A percentile compares a stretch with the other conserved stretches of the same genome.
Evolutionary conservation across 2,888 invertebrate genomes (phyloP).

Genomic region (Clusia tigrina): DNA sequence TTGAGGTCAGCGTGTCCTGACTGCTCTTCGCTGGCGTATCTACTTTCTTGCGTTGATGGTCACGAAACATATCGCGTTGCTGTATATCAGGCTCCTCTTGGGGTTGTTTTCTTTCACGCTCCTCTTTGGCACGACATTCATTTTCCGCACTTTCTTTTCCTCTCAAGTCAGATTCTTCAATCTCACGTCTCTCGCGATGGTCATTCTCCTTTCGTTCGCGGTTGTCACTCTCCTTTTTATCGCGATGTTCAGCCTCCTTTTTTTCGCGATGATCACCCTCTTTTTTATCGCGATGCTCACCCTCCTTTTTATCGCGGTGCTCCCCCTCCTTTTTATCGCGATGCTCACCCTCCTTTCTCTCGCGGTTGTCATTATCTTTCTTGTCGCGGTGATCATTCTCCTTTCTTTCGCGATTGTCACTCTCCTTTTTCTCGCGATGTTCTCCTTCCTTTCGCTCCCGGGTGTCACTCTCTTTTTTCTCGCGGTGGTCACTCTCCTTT

Average conservation of each 20-base stretch:
- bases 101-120: slow-evolving; percentile 56
- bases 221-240: slow-evolving; percentile 49
- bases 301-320: slow-evolving; percentile 40
- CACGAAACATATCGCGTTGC: slow-evolving; percentile 37
- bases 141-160: slow-evolving; percentile 52
- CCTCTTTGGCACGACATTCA: slow-evolving; percentile 51
- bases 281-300: slow-evolving; percentile 47
- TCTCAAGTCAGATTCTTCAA: slow-evolving; percentile 53
- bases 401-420: slow-evolving; percentile 53
- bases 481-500: slow-evolving; percentile 52
- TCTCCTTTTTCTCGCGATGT: slow-evolving; percentile 39
- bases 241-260: slow-evolving; percentile 44
- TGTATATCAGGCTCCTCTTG: slow-evolving; percentile 61
- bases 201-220: slow-evolving; percentile 46
- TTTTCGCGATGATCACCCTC: slow-evolving; percentile 48
- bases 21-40: slow-evolving; percentile 43
- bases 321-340: slow-evolving; percentile 61
- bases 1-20: slow-evolving; percentile 35
- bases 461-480: slow-evolving; percentile 58
- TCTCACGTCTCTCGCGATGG: slow-evolving; percentile 43
- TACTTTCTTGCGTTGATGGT: slow-evolving; percentile 33
- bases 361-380: slow-evolving; percentile 34
- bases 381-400: slow-evolving; percentile 44
- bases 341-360: slow-evolving; percentile 43
- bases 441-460: slow-evolving; percentile 46